Evolutionary conservation across 2,113 vertebrate genomes (phyloP).

Genomic region (Forbesichthys agassizii): DNA sequence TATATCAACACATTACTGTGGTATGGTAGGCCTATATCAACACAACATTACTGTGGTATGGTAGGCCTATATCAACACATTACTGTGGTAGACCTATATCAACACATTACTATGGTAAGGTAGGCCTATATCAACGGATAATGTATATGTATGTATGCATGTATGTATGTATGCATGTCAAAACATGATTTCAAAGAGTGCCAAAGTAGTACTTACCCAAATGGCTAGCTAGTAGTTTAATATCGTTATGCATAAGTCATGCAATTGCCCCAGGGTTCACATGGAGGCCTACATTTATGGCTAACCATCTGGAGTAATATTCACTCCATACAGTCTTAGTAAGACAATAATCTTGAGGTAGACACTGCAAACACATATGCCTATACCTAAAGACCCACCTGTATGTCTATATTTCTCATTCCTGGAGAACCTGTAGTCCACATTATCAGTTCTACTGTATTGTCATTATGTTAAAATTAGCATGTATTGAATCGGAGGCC

Average conservation of each 20-base stretch:
- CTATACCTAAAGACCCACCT: background rate
- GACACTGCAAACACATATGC: background rate
- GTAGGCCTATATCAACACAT: no score
- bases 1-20: no score
- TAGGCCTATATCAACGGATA: no score
- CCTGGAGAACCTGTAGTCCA: background rate
- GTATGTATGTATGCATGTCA: background rate
- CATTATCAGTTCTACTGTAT: no score
- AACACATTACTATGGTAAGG: no score
- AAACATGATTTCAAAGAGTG: background rate
- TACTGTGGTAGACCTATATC: no score
- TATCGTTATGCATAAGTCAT: conserved; percentile 71
- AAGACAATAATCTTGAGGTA: conserved; percentile 42
- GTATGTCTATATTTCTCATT: background rate
- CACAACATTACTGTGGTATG: no score
- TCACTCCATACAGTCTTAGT: conserved; percentile 42
- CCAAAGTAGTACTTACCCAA: conserved; percentile 19
- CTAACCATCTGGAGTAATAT: conserved; percentile 69
- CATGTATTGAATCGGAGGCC: no score
- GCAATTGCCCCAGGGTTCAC: conserved; percentile 63
- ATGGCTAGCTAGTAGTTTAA: conserved; percentile 48
- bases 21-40: no score
- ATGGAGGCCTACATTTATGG: conserved; percentile 61
- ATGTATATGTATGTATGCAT: no score
- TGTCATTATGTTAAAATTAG: no score